Base-by-base conservation (phyloP, 2,888 invertebrate genomes). In the Cerceris rybyensis region DNA sequence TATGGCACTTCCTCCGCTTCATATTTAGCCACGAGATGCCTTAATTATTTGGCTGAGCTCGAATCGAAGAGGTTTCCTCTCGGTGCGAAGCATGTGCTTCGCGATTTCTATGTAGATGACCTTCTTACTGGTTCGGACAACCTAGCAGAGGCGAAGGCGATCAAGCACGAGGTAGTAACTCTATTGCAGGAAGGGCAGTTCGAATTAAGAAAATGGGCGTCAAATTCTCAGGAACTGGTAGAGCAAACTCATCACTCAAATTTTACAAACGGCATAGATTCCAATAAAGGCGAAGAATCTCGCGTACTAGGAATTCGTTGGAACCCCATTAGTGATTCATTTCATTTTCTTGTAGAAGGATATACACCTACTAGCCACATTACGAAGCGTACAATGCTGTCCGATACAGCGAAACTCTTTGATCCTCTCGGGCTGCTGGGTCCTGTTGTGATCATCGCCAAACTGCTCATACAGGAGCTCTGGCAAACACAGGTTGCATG, bases 51-150 rank as follows among this genome's bases (percentile, higher is more conserved):
- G 2, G 39, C 39, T 5, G 43, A 46, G 0, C 57, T 39, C 13
- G 57, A 58, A 49, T 43, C 39, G 13, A 0, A 46, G 4, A 43
- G 28, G 9, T 67, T 46, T 13, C 8, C 41, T 11, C 0, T 39
- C 2, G 58, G 49, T 0, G 17, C 49, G 0, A 6, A 58, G 2
- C 11, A 41, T 7, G 9, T 67, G 0, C 49, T 9, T 0, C 58
- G 41, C 8, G 57, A 57, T 14, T 41, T 58, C 17, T 67, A 58
- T 13, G 67, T 66, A 6, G 66, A 57, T 13, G 66, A 66, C 46
- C 57, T 8, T 0, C 39, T 66, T 9, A 49, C 57, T 6, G 57
- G 66, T 9, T 8, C 57, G n/a, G 46, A 52, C 52, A n/a, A 52
- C 52, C 13, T 7, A 0, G n/a, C 9, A 52, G 14, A n/a, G 7